Evolutionary conservation across 2,113 vertebrate genomes (phyloP).

Genomic region (Platichthys stellatus): DNA sequence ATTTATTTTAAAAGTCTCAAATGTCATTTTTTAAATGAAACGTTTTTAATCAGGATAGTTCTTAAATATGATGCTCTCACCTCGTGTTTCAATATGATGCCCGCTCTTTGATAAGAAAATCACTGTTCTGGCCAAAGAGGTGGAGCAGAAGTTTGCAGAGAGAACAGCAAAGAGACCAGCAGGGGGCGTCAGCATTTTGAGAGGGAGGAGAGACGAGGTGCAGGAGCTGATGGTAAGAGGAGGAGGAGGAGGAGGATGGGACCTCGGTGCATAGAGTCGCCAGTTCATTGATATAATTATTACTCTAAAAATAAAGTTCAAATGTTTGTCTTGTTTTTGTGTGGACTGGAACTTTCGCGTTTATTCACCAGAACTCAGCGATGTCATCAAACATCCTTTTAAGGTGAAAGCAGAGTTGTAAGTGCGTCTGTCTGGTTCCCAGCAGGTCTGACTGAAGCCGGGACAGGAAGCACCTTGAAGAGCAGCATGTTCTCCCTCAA

Average conservation of each 20-base stretch:
- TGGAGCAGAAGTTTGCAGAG: slow-evolving; percentile 81
- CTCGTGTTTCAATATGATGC: too few relatives aligned
- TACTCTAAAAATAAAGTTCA: not conserved
- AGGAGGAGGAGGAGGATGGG: too few relatives aligned
- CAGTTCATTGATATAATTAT: too few relatives aligned
- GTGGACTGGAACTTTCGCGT: not conserved
- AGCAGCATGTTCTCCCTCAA: slow-evolving; percentile 86
- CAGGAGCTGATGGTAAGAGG: slow-evolving; percentile 84
- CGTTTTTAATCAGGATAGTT: too few relatives aligned
- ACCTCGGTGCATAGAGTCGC: too few relatives aligned
- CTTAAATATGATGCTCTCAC: too few relatives aligned
- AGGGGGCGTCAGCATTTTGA: slow-evolving; percentile 81
- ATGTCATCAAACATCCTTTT: too few relatives aligned
- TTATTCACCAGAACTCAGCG: not conserved
- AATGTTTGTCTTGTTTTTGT: not conserved
- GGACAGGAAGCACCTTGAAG: slow-evolving; percentile 87
- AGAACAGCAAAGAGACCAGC: slow-evolving; percentile 75
- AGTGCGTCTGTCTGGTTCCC: not conserved
- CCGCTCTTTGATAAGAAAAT: slow-evolving; percentile 73
- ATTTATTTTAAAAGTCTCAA: too few relatives aligned
- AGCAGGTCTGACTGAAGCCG: slow-evolving; percentile 84
- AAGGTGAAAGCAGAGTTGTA: not conserved
- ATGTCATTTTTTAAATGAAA: too few relatives aligned
- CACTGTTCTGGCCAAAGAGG: slow-evolving; percentile 79
- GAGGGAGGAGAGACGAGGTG: slow-evolving; percentile 80